Base-by-base conservation (phyloP, 2,113 vertebrate species). In the Plotosus lineatus region DNA sequence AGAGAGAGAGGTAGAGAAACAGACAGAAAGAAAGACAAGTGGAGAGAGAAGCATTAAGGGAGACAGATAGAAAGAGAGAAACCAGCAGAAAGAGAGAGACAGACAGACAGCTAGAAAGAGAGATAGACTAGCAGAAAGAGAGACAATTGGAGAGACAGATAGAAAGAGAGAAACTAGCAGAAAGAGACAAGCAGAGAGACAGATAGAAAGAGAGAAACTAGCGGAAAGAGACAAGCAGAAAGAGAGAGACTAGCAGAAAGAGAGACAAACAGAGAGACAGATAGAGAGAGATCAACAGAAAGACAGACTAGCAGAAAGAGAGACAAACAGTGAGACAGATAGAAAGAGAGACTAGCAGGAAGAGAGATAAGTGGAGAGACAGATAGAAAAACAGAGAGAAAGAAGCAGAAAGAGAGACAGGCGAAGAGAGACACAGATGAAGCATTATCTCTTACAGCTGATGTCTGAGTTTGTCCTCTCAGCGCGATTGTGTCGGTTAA, bases 401-500 rank as follows among this genome's bases (percentile, higher is more conserved):
- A 82, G 10, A 83, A 23, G 73, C 23, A 60, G 21, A 80, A 36
- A 82, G 10, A 83, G 26, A 76, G 6, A 63, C n/a, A 26, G 56
- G 14, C 26, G 12, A 9, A 78, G 23, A 79, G 17, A 65, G 23
- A 56, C 38, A 60, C 26, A 48, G n/a, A 61, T 31, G 42, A n/a
- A 63, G 17, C 6, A 0, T 2, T 5, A 28, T 28, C 71, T 53
- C 95, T 92, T 85, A 97, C 96, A 86, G 68, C 87, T 92, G 31
- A 90, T 91, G 76, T 95, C 94, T 0, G 94, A 94, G 48, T 91
- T 89, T 0, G 94, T 94, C 79, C 94, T 88, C 75, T 91, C 92
- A 6, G 94, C 92, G 2, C 87, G 89, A 76, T 90, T 93, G 89
- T 95, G 92, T 85, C 92, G 91, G 88, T 95, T 96, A 26, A 95